Percentiles rank a stretch among this genome's conserved stretches.
These are phyloP conservation scores for Pangasius djambal DNA, from an alignment of 2,797 vertebrate species.

Conservation along the genomic window DNA sequence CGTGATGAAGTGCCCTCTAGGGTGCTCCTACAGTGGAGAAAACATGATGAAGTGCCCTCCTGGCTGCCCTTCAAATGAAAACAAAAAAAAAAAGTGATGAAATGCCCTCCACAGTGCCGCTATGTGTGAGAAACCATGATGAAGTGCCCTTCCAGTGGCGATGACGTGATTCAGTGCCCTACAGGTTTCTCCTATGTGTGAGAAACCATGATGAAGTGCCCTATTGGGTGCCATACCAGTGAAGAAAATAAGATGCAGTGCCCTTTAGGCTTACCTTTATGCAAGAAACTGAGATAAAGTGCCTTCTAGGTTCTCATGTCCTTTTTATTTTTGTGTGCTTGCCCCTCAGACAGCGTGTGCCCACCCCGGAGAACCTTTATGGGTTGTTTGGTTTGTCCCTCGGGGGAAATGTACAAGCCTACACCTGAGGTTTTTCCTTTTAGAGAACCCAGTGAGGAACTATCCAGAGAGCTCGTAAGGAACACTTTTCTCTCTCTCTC, in stretches of 20 bases:
- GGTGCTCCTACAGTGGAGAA: background rate
- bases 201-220: background rate
- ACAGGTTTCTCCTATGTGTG: background rate
- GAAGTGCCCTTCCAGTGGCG: background rate
- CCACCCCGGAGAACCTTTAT: background rate
- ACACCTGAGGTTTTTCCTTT: background rate
- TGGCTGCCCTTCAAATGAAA: background rate
- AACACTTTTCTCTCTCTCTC: background rate
- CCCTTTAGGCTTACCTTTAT: background rate
- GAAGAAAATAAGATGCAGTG: background rate
- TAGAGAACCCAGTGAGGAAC: background rate
- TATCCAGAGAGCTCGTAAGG: background rate
- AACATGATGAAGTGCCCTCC: background rate
- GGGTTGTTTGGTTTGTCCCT: background rate
- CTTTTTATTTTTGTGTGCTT: background rate
- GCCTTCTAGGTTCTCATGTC: background rate
- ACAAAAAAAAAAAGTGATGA: background rate
- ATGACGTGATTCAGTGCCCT: background rate
- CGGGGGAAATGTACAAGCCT: background rate
- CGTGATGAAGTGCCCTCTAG: too few species aligned
- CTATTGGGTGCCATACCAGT: background rate
- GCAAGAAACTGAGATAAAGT: background rate
- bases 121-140: background rate
- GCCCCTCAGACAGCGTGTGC: background rate
- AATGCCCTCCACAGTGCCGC: background rate